Conservation (phyloP, 2,888 invertebrate species). For the Hemaris fuciformis region DNA sequence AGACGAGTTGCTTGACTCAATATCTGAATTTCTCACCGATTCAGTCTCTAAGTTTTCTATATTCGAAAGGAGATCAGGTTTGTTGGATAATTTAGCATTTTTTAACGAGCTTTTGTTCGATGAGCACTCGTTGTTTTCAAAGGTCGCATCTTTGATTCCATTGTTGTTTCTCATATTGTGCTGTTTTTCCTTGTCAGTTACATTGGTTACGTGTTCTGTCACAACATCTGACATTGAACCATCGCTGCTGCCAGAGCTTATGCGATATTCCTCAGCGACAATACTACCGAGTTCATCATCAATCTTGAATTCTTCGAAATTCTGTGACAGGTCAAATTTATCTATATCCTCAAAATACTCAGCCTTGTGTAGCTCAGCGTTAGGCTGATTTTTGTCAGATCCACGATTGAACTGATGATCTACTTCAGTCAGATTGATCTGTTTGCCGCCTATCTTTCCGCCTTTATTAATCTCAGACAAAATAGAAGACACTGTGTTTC, state of each 20-base stretch:
- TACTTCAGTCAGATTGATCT: slow-evolving; percentile 70
- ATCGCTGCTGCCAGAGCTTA: slow-evolving; percentile 77
- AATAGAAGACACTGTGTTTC: slow-evolving; percentile 83
- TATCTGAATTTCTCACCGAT: slow-evolving; percentile 85
- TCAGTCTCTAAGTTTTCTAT: slow-evolving; percentile 81
- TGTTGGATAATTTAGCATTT: slow-evolving; percentile 76
- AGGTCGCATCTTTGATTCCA: slow-evolving; percentile 56
- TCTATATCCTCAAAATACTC: slow-evolving; percentile 79
- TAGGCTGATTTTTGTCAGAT: slow-evolving; percentile 49
- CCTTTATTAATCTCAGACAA: slow-evolving; percentile 82
- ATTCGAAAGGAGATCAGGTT: slow-evolving; percentile 79
- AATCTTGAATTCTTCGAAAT: slow-evolving; percentile 90
- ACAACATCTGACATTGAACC: slow-evolving; percentile 69
- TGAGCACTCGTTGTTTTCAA: slow-evolving; percentile 51
- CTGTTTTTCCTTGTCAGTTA: slow-evolving; percentile 62
- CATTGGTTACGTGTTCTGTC: slow-evolving; percentile 64
- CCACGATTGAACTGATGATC: slow-evolving; percentile 70
- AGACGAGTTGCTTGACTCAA: slow-evolving; percentile 83
- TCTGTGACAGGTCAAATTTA: slow-evolving; percentile 86
- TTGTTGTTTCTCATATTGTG: slow-evolving; percentile 48
- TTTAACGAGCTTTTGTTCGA: slow-evolving; percentile 54
- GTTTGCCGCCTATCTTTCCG: slow-evolving; percentile 67
- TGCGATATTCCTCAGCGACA: slow-evolving; percentile 76
- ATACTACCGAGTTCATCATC: slow-evolving; percentile 85
- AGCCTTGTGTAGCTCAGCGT: slow-evolving; percentile 63